phyloP scores from a whole-genome alignment of 1,140 invertebrate species.

The Bombus confusus region DNA sequence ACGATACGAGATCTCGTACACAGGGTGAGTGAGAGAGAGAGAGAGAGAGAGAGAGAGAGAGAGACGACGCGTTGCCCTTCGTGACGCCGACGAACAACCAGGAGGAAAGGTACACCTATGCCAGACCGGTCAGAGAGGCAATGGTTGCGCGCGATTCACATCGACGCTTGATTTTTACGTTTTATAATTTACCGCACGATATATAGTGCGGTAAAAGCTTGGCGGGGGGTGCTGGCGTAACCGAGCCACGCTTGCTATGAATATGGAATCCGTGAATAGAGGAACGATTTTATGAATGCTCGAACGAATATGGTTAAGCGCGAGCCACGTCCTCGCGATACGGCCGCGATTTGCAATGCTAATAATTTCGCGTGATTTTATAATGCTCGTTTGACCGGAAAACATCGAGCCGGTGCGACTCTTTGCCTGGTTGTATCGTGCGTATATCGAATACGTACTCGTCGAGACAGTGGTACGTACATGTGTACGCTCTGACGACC shows the following conservation, averaged over 20 bases:
- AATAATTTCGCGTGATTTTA: conserved; percentile 45
- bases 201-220: conserved; percentile 38
- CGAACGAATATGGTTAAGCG: background rate
- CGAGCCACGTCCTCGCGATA: conserved; percentile 11
- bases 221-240: background rate
- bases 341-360: conserved; percentile 12
- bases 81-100: background rate
- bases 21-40: background rate
- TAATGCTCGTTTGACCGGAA: background rate
- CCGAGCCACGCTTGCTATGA: conserved; percentile 15
- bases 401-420: background rate
- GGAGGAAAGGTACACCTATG: no score
- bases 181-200: conserved; percentile 48
- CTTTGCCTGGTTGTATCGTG: background rate
- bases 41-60: no score
- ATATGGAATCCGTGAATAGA: conserved; percentile 46
- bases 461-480: background rate
- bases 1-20: conserved; percentile 39
- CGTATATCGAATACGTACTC: background rate
- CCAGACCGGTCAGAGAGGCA: background rate
- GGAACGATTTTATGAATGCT: conserved; percentile 35
- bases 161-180: conserved; percentile 39
- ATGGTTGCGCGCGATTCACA: conserved; percentile 7
- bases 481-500: background rate
- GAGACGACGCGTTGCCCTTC: background rate